Conservation (phyloP, 2,113 vertebrate species). For the Tragelaphus buxtoni region DNA sequence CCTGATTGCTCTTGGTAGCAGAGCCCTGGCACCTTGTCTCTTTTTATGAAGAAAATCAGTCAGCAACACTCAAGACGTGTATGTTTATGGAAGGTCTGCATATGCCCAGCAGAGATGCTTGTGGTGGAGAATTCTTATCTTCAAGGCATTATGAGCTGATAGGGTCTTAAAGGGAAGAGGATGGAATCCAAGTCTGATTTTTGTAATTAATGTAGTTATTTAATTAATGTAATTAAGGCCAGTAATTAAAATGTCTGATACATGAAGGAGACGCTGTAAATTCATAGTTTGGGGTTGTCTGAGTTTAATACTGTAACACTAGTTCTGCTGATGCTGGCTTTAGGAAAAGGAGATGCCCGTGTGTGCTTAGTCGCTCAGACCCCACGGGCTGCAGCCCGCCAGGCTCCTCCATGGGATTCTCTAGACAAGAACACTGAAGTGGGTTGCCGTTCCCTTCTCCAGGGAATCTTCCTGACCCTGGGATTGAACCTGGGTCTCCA, state of each 20-base stretch:
- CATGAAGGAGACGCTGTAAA: neutral
- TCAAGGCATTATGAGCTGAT: neutral
- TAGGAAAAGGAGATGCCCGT: neutral
- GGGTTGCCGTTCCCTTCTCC: too few relatives aligned
- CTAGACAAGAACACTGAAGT: too few relatives aligned
- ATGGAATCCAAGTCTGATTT: neutral
- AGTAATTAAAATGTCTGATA: neutral
- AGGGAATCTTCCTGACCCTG: too few relatives aligned
- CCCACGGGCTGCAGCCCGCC: too few relatives aligned
- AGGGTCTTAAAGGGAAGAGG: neutral
- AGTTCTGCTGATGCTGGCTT: neutral
- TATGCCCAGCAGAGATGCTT: neutral
- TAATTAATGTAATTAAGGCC: neutral
- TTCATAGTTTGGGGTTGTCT: neutral
- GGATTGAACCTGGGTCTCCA: neutral
- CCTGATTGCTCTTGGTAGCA: neutral
- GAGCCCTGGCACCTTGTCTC: neutral
- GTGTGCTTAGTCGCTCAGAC: neutral
- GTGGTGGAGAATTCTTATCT: neutral
- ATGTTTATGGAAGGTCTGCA: neutral
- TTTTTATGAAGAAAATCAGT: neutral
- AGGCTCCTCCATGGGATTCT: too few relatives aligned
- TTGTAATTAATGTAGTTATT: neutral
- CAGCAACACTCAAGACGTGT: neutral
- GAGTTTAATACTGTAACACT: neutral